Percentiles rank a stretch among this genome's conserved stretches.
phyloP scores from a whole-genome alignment of 2,888 invertebrate genomes.

The Eumacrocentrus americanus region DNA sequence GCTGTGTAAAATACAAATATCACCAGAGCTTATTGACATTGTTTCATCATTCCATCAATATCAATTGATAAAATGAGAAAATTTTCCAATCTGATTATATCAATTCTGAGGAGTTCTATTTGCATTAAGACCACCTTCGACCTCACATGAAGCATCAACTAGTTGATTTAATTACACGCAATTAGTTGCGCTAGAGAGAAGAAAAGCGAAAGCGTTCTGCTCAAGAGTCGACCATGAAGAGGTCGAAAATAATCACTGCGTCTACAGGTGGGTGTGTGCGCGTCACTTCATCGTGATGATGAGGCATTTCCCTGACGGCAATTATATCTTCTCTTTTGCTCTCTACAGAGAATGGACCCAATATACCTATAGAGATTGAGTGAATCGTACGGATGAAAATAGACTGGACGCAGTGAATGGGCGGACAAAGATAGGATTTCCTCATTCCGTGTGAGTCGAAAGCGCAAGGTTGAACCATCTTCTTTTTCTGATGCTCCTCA shows the following conservation, averaged over 20 bases:
- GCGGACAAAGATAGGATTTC: conserved; percentile 35
- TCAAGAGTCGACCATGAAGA: conserved; percentile 1
- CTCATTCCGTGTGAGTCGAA: conserved; percentile 30
- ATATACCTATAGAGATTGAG: too few relatives aligned
- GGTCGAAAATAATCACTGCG: conserved; percentile 13
- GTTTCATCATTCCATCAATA: too few relatives aligned
- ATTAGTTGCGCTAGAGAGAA: background rate
- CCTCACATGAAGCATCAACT: background rate
- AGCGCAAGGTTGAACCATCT: background rate
- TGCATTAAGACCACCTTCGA: too few relatives aligned
- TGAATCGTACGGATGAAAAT: conserved; percentile 26
- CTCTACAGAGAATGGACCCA: too few relatives aligned
- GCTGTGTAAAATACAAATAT: too few relatives aligned
- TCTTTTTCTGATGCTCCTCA: background rate
- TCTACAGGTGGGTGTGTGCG: conserved; percentile 21
- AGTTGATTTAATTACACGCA: background rate
- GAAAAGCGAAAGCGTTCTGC: background rate
- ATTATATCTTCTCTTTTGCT: background rate
- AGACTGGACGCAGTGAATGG: conserved; percentile 35
- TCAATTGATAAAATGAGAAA: too few relatives aligned
- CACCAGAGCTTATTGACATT: too few relatives aligned
- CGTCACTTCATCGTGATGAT: background rate
- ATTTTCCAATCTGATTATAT: too few relatives aligned
- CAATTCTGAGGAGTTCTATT: too few relatives aligned
- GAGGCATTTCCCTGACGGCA: background rate